phyloP scores from a whole-genome alignment of 2,113 vertebrate species.

The Antechinus flavipes region DNA sequence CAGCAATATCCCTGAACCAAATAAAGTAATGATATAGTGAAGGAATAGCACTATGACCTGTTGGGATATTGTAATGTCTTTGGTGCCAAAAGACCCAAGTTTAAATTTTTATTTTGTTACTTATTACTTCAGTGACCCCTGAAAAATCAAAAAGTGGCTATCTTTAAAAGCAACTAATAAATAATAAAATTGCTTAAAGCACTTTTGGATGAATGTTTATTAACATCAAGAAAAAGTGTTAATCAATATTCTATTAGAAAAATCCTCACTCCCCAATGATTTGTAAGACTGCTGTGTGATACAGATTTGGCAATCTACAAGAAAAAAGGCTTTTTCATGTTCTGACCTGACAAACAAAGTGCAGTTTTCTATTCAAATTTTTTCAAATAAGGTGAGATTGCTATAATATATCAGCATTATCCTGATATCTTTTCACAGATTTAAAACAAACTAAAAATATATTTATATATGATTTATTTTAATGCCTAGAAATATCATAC shows the following conservation, averaged over 20 bases:
- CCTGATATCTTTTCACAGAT: neutral
- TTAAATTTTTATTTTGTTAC: neutral
- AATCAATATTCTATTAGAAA: neutral
- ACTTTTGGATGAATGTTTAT: neutral
- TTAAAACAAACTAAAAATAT: neutral
- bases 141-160: neutral
- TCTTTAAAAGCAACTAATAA: slow-evolving; percentile 15
- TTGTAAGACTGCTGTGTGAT: neutral
- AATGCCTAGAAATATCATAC: slow-evolving; percentile 16
- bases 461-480: neutral
- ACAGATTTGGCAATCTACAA: slow-evolving; percentile 7
- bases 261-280: neutral
- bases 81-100: neutral
- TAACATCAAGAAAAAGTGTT: neutral
- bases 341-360: neutral
- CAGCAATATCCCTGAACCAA: neutral
- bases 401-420: neutral
- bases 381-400: neutral
- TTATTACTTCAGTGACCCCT: neutral
- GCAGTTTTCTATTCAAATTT: slow-evolving; percentile 16
- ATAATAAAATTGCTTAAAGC: neutral
- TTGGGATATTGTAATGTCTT: neutral
- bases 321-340: neutral
- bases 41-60: neutral
- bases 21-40: neutral